Conservation (phyloP, 2,888 invertebrate species). For the Pocota personata region DNA sequence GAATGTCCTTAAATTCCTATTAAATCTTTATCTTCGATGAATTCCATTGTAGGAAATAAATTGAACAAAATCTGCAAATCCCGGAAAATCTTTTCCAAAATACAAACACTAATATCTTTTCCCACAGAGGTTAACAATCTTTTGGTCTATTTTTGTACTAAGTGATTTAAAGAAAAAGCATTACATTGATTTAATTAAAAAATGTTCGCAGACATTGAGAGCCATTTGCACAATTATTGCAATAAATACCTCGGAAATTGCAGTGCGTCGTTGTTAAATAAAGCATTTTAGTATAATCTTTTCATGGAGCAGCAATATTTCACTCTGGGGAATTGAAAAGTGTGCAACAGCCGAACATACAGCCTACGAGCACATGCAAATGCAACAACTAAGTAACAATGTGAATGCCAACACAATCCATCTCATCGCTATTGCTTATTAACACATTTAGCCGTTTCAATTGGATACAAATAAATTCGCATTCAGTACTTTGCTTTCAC, state of each 20-base stretch:
- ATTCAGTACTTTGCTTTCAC: constrained; percentile 44
- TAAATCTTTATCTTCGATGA: too few species aligned
- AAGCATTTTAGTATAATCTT: constrained; percentile 32
- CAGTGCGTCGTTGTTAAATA: constrained; percentile 13
- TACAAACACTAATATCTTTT: too few species aligned
- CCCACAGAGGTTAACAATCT: background rate
- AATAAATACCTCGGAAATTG: constrained; percentile 28
- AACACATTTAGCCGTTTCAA: constrained; percentile 70
- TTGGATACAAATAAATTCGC: constrained; percentile 66
- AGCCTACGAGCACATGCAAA: background rate
- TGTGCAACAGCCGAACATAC: constrained; percentile 26
- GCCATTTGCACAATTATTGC: background rate
- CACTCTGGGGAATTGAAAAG: constrained; percentile 47
- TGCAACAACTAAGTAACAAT: constrained; percentile 28
- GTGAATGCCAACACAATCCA: constrained; percentile 45
- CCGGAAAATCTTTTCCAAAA: too few species aligned
- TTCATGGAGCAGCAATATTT: constrained; percentile 22
- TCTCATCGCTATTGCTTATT: constrained; percentile 62
- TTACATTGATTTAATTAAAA: background rate
- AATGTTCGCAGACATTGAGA: background rate
- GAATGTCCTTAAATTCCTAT: too few species aligned
- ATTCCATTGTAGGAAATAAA: too few species aligned
- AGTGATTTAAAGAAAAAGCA: background rate
- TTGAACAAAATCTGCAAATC: too few species aligned
- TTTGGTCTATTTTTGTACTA: background rate